Conservation (phyloP, 2,888 invertebrate genomes). For the Xestobium rufovillosum region DNA sequence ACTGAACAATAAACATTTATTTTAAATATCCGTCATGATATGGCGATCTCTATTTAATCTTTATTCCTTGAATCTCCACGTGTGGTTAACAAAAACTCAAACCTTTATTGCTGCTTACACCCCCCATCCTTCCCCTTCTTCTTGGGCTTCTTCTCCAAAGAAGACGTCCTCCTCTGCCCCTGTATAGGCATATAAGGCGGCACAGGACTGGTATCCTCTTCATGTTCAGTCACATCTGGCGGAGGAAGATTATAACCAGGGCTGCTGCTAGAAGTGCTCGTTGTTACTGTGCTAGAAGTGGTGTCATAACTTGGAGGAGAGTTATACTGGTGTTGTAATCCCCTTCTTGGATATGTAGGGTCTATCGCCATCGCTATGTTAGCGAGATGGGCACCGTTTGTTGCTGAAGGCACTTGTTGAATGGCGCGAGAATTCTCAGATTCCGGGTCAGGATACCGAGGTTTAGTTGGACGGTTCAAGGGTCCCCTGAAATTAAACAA, state of each 20-base stretch:
- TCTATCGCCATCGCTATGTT: constrained; percentile 63
- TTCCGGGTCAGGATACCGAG: constrained; percentile 38
- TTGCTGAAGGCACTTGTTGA: constrained; percentile 26
- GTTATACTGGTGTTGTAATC: constrained; percentile 23
- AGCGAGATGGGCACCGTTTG: constrained; percentile 39
- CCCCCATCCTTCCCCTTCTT: constrained; percentile 37
- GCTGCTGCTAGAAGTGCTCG: constrained; percentile 36
- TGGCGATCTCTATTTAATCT: too few species aligned
- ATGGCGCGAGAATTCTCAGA: constrained; percentile 21
- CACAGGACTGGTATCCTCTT: constrained; percentile 48
- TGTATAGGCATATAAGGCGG: constrained; percentile 75
- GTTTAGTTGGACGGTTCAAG: constrained; percentile 24
- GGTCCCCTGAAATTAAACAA: neutral
- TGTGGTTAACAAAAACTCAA: constrained; percentile 5
- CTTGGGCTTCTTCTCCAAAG: constrained; percentile 53
- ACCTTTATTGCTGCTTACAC: constrained; percentile 38
- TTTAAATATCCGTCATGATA: too few species aligned
- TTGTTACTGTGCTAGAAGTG: constrained; percentile 36
- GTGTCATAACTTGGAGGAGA: constrained; percentile 37
- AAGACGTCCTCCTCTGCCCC: constrained; percentile 60
- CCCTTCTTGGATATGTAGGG: constrained; percentile 51
- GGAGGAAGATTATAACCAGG: constrained; percentile 34
- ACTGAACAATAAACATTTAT: too few species aligned
- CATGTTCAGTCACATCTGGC: constrained; percentile 29
- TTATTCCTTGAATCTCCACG: too few species aligned